Evolutionary conservation across 2,797 vertebrate genomes (phyloP).

Genomic region (Coranthus polyacanthus): DNA sequence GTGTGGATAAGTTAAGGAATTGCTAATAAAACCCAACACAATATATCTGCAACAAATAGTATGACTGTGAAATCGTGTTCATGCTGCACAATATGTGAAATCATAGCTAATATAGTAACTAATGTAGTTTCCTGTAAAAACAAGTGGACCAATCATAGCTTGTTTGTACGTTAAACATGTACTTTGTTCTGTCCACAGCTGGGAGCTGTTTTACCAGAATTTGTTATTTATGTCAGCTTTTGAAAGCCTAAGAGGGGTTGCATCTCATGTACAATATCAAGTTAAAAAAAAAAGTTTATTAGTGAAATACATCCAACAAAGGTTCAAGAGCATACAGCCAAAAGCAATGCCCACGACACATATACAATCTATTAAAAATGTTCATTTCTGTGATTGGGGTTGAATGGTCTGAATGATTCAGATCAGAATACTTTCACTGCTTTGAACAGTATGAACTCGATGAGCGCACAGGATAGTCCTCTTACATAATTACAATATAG

Average conservation of each 20-base stretch:
- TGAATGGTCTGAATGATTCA: conserved; percentile 14
- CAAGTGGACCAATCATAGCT: neutral
- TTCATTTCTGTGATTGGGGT: too few relatives aligned
- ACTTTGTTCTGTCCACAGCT: conserved; percentile 5
- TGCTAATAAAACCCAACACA: neutral
- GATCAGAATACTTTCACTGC: conserved; percentile 14
- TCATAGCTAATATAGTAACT: too few relatives aligned
- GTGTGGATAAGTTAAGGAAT: neutral
- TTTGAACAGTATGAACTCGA: neutral
- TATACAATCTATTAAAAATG: too few relatives aligned
- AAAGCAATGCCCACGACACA: too few relatives aligned
- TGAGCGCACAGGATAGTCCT: neutral
- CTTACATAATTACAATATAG: conserved; percentile 29
- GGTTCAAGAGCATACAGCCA: neutral
- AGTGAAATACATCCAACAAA: neutral
- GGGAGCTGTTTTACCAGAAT: too few relatives aligned
- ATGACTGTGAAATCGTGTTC: too few relatives aligned
- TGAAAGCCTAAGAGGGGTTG: too few relatives aligned
- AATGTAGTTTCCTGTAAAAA: neutral
- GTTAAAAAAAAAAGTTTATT: fast-evolving
- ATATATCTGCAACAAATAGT: too few relatives aligned
- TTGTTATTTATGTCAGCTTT: too few relatives aligned
- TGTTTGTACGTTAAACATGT: conserved; percentile 1
- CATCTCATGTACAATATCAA: neutral
- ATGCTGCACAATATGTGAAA: too few relatives aligned